Conservation (phyloP, 2,113 vertebrate species). For the Antechinus flavipes region DNA sequence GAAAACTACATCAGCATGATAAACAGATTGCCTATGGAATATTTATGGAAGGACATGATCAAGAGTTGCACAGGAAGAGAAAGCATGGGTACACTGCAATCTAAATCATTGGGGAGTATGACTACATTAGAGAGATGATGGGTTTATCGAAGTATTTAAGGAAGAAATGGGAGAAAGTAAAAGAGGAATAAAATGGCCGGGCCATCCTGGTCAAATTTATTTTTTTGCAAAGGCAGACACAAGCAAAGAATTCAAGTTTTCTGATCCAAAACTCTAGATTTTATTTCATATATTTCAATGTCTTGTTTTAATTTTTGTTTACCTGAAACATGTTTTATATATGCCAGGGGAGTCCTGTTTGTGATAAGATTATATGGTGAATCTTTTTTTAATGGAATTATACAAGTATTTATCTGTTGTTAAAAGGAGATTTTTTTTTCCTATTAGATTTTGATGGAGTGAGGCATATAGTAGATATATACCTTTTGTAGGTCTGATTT, state of each 20-base stretch:
- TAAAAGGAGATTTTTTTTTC: background rate
- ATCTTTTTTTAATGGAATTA: background rate
- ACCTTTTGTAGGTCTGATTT: background rate
- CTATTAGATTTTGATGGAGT: background rate
- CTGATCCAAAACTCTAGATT: background rate
- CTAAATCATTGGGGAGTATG: background rate
- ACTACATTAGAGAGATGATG: background rate
- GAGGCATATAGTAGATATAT: background rate
- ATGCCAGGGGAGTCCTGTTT: background rate
- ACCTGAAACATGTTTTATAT: background rate
- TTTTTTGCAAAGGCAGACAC: background rate
- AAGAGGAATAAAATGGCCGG: too few relatives aligned
- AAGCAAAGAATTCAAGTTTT: background rate
- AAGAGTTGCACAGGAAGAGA: background rate
- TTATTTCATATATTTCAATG: background rate
- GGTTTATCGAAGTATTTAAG: too few relatives aligned
- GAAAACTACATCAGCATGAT: background rate
- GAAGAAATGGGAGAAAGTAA: too few relatives aligned
- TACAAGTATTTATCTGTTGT: background rate
- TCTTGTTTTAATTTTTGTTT: background rate
- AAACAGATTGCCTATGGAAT: background rate
- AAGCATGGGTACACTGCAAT: background rate
- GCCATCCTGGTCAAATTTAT: background rate
- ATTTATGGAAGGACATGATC: background rate
- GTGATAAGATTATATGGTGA: background rate